phyloP scores from a whole-genome alignment of 2,797 vertebrate genomes.

The Chromobotia macracanthus region DNA sequence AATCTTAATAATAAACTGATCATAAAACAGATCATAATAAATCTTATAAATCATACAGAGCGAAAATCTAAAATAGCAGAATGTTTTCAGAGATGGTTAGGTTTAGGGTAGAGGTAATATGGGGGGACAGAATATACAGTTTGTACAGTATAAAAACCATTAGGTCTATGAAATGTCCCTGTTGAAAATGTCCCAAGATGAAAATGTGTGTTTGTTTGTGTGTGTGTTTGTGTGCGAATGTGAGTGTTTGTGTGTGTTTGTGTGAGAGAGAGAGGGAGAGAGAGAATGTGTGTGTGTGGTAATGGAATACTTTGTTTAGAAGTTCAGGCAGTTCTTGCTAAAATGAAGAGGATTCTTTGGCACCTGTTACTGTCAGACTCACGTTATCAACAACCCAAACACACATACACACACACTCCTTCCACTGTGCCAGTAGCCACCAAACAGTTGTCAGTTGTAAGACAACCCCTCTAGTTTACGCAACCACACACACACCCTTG shows the following conservation, averaged over 20 bases:
- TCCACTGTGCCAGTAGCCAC: slow-evolving; percentile 4
- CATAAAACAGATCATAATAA: too few relatives aligned
- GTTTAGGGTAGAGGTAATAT: too few relatives aligned
- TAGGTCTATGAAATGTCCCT: too few relatives aligned
- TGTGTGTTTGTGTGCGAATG: slow-evolving; percentile 12
- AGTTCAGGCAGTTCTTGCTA: slow-evolving; percentile 49
- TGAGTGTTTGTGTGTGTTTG: not conserved
- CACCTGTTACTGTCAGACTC: slow-evolving; percentile 57
- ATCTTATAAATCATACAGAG: too few relatives aligned
- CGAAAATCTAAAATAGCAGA: too few relatives aligned
- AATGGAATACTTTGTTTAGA: slow-evolving; percentile 24
- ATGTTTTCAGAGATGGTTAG: too few relatives aligned
- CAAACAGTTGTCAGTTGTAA: slow-evolving; percentile 41
- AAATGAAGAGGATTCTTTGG: slow-evolving; percentile 56
- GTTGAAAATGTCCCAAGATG: too few relatives aligned
- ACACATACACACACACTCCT: slow-evolving; percentile 36
- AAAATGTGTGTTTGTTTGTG: not conserved
- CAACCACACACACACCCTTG: not conserved
- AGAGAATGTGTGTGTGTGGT: slow-evolving; percentile 2
- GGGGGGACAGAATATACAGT: too few relatives aligned
- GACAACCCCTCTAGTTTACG: slow-evolving; percentile 18
- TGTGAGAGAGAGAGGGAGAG: too few relatives aligned
- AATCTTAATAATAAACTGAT: too few relatives aligned
- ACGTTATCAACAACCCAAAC: slow-evolving; percentile 31
- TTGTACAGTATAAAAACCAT: not conserved